These are phyloP conservation scores for Phrynocephalus guinanensis DNA, from an alignment of 2,797 vertebrate genomes.

Conservation along the genomic window DNA sequence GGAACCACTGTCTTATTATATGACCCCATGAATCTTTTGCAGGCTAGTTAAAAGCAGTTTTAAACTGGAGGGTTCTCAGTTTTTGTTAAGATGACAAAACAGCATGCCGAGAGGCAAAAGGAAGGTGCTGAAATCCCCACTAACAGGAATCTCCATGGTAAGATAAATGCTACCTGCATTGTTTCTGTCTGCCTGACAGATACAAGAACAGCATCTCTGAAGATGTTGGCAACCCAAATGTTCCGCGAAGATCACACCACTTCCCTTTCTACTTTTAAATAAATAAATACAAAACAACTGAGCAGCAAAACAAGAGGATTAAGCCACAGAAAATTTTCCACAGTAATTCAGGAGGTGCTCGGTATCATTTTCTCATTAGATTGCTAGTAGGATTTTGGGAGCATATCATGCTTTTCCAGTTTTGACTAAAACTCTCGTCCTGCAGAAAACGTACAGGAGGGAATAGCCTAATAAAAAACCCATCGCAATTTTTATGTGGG, in stretches of 20 bases:
- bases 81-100: not conserved
- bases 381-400: conserved; percentile 9
- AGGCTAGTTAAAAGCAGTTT: not conserved
- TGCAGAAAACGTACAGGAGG: conserved; percentile 36
- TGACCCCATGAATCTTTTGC: not conserved
- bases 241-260: not conserved
- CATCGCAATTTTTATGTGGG: conserved; percentile 35
- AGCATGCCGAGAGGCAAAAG: not conserved
- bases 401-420: conserved; percentile 34
- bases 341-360: conserved; percentile 15
- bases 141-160: not conserved
- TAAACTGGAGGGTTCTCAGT: not conserved
- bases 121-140: not conserved
- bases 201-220: not conserved
- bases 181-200: not conserved
- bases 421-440: conserved; percentile 22
- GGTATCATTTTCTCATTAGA: not conserved
- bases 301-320: conserved; percentile 31
- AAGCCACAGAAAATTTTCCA: conserved; percentile 39
- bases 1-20: not conserved
- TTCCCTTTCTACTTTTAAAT: not conserved
- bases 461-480: conserved; percentile 47
- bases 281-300: conserved; percentile 16
- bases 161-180: not conserved
- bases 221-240: conserved; percentile 53